Evolutionary conservation across 2,797 vertebrate genomes (phyloP).

Genomic region (Cossypha heuglini): DNA sequence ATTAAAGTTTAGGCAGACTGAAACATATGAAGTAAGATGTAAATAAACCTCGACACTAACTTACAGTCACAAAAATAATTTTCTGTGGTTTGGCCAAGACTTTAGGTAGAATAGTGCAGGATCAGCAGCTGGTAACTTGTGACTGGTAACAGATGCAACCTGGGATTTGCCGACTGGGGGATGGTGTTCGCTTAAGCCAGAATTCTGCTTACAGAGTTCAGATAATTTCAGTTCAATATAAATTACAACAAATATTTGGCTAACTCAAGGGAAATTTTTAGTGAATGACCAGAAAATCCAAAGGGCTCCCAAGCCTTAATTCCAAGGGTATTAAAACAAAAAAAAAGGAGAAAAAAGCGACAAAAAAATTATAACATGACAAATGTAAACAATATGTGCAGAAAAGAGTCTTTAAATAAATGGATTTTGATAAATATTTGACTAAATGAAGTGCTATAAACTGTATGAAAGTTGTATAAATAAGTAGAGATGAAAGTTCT

Average conservation of each 20-base stretch:
- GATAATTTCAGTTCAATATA: background rate
- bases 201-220: background rate
- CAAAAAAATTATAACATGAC: background rate
- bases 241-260: background rate
- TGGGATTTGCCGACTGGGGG: background rate
- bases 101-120: background rate
- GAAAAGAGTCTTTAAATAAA: slow-evolving; percentile 41
- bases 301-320: background rate
- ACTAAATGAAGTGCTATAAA: slow-evolving; percentile 20
- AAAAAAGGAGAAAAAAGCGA: accelerated
- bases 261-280: background rate
- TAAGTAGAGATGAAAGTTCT: slow-evolving; percentile 48
- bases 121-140: background rate
- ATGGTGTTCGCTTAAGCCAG: background rate
- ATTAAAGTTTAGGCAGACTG: background rate
- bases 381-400: background rate
- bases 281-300: background rate
- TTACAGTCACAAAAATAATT: background rate
- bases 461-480: slow-evolving; percentile 40
- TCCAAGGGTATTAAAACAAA: background rate
- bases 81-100: background rate
- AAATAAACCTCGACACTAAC: background rate
- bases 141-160: background rate
- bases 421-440: slow-evolving; percentile 38
- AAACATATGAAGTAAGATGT: background rate